Evolutionary conservation across 2,888 invertebrate genomes (phyloP).

Genomic region (Psylliodes chrysocephalus): DNA sequence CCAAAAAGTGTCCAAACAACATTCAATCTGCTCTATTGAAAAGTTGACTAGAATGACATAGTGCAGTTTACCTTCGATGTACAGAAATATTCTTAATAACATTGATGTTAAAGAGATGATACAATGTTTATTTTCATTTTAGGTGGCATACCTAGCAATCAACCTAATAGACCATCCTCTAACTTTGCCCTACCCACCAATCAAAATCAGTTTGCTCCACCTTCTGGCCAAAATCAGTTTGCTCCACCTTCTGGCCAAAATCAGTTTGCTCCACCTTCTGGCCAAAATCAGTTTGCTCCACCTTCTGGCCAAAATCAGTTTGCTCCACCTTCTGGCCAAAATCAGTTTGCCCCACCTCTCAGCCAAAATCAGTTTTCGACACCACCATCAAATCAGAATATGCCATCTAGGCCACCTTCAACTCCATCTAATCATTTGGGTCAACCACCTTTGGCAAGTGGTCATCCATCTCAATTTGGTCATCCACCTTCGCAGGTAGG

Average conservation of each 20-base stretch:
- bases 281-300: slow-evolving; percentile 48
- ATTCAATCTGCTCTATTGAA: too few relatives aligned
- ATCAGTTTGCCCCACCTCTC: slow-evolving; percentile 42
- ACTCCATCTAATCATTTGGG: slow-evolving; percentile 6
- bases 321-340: too few relatives aligned
- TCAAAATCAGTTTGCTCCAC: slow-evolving; percentile 48
- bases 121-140: background rate
- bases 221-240: slow-evolving; percentile 49
- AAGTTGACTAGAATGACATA: too few relatives aligned
- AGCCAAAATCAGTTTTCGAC: background rate
- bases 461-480: slow-evolving; percentile 27
- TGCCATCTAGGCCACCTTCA: slow-evolving; percentile 19
- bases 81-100: too few relatives aligned
- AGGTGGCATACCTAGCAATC: slow-evolving; percentile 33
- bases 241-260: slow-evolving; percentile 7
- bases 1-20: too few relatives aligned
- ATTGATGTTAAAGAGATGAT: background rate
- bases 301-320: too few relatives aligned
- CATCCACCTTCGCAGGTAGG: slow-evolving; percentile 24
- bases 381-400: slow-evolving; percentile 23
- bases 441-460: slow-evolving; percentile 18
- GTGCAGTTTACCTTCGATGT: too few relatives aligned
- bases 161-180: slow-evolving; percentile 49
- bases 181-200: slow-evolving; percentile 44
- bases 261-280: slow-evolving; percentile 45